phyloP scores from a whole-genome alignment of 1,140 invertebrate species.

The Drosophila kohkoa region DNA sequence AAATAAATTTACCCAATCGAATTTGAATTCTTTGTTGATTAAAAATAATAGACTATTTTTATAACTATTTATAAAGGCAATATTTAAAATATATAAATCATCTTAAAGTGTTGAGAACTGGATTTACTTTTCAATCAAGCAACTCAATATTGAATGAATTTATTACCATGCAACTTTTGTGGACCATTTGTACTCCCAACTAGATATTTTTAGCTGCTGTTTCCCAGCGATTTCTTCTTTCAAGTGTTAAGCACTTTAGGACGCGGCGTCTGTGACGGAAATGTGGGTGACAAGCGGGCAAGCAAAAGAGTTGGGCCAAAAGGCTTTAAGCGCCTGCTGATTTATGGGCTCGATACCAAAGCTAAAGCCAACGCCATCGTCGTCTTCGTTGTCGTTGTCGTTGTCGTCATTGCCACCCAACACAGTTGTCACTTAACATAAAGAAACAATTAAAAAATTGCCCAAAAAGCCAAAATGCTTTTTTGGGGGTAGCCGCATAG shows the following conservation, averaged over 20 bases:
- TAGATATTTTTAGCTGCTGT: background rate
- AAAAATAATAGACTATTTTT: no score
- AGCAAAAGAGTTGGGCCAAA: conserved; percentile 24
- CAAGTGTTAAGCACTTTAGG: conserved; percentile 2
- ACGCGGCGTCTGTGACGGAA: conserved; percentile 17
- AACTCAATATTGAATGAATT: no score
- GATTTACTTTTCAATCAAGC: no score
- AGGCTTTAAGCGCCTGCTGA: conserved; percentile 68
- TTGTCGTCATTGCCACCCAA: background rate
- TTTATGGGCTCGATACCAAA: conserved; percentile 57
- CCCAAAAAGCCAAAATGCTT: conserved; percentile 77
- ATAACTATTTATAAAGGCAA: no score
- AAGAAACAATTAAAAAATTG: conserved; percentile 84
- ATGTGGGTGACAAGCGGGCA: conserved; percentile 24
- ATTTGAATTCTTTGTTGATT: no score
- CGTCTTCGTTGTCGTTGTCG: no score
- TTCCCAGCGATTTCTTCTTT: background rate
- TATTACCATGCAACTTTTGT: no score
- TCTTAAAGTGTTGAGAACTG: no score
- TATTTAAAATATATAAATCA: no score
- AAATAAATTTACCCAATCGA: no score
- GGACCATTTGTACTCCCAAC: no score
- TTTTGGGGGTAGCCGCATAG: conserved; percentile 72
- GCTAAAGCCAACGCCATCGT: background rate
- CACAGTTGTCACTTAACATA: conserved; percentile 77